Base-by-base conservation (phyloP, 2,113 vertebrate species). In the Elephantulus edwardii region DNA sequence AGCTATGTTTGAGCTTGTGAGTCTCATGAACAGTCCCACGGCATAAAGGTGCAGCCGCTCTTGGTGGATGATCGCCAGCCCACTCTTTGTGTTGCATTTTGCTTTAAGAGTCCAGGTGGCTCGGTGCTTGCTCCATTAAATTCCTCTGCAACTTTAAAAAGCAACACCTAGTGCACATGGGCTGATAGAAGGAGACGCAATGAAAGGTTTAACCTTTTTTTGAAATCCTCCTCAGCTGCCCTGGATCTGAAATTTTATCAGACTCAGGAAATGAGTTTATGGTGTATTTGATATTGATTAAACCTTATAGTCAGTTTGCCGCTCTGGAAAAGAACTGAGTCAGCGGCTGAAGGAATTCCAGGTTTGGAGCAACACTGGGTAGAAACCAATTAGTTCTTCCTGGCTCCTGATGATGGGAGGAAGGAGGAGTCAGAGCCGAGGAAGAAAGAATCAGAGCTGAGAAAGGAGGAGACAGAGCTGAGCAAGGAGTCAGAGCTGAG, bases 231-330 rank as follows among this genome's bases (percentile, higher is more conserved):
- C 92, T 94, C 78, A 94, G 91, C 95, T 95, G 89, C 92, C 95
- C 96, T 96, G 90, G 89, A 81, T 96, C 77, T 96, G 96, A 97
- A 97, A 96, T 97, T 97, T 92, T 96, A 97, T 97, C 96, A 96
- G 94, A 97, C 96, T 97, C 93, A 96, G 95, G 96, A 96, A 97
- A 97, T 96, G 95, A 96, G 95, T 94, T 97, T 97, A 96, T 94
- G 94, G 95, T 96, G 96, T 95, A 95, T 95, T 95, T 75, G 52
- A 22, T 97, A 97, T 96, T 96, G 96, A 97, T 96, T 97, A 94
- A 84, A 60, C 82, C 75, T 81, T 76, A 1, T 0, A 92, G 96
- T 96, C 95, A 89, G 96, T 97, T 97, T 66, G 80, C 17, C 83
- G 92, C 91, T 94, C 89, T 92, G 85, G 93, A 96, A 93, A 94